Evolutionary conservation across 2,888 invertebrate genomes (phyloP), one percentile per base, ranked within the genome.

Genomic region (Therioaphis trifolii): DNA sequence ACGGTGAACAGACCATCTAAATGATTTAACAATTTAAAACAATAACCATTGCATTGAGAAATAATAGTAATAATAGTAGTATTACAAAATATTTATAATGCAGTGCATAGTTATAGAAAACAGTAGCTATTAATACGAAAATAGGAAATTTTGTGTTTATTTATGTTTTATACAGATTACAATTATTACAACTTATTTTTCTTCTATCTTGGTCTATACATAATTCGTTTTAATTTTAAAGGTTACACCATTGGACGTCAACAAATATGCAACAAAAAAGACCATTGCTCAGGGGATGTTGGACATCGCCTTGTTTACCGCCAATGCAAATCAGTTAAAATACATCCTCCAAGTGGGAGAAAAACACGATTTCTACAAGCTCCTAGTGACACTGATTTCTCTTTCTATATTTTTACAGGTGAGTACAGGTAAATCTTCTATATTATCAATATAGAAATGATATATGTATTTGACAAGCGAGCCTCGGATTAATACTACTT

Each of bases 201-300:
- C 27, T 12, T 61, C 15, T 52, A 52, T 4, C 12, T n/a, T n/a
- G n/a, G n/a, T n/a, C n/a, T n/a, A n/a, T 52, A 18, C 18, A 18
- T 4, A n/a, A n/a, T 7, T 0, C 58, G 12, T 49, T 91, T 87
- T 58, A 18, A 49, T 61, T 71, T 63, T 61, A 21, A 18, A 82
- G 82, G 24, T 35, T 3, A 95, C 94, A 89, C 91, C 92, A 0
- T 89, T 96, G 88, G 95, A 96, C 88, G 94, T 94, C 4, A 96
- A 96, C 89, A 92, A 94, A 86, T 96, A 96, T 91, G 96, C 96
- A 29, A 96, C 96, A 14, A 96, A 96, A 89, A 96, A 96, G 89
- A 96, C 96, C 0, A 95, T 96, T 84, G 95, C 96, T 0, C 96
- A 96, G 90, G 96, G 96, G 5, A 94, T 96, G 92, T 91, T 96